Evolutionary conservation across 2,888 invertebrate genomes (phyloP).

Genomic region (Nephrotoma appendiculata): DNA sequence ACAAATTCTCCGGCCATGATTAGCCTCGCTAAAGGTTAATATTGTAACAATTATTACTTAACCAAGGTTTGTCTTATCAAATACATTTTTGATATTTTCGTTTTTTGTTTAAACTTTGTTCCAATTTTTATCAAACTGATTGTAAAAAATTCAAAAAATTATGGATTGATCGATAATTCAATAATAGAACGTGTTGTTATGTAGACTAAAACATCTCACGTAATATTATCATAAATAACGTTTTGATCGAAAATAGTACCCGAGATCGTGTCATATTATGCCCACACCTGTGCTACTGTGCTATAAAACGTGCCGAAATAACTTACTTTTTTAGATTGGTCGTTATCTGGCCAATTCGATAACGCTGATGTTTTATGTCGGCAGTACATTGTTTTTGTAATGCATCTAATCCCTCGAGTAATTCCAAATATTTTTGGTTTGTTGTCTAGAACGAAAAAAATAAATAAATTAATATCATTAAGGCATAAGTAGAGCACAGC

Average conservation of each 20-base stretch:
- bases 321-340: conserved; percentile 64
- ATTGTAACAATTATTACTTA: not conserved
- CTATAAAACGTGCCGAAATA: conserved; percentile 20
- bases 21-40: not conserved
- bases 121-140: not conserved
- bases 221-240: not conserved
- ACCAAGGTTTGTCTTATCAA: not conserved
- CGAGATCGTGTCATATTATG: not conserved
- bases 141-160: too few species aligned
- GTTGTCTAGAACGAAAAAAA: conserved; percentile 39
- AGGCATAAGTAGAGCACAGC: too few species aligned
- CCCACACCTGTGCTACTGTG: not conserved
- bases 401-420: conserved; percentile 70
- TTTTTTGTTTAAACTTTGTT: not conserved
- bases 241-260: not conserved
- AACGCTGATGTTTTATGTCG: conserved; percentile 81
- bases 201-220: not conserved
- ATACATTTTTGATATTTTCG: too few species aligned
- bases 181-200: not conserved
- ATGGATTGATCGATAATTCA: not conserved
- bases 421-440: conserved; percentile 71
- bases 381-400: conserved; percentile 77
- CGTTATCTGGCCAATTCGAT: conserved; percentile 70
- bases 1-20: not conserved
- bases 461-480: conserved; percentile 11